Evolutionary conservation across 2,113 vertebrate species (phyloP).

Genomic region (Hepsetus odoe): DNA sequence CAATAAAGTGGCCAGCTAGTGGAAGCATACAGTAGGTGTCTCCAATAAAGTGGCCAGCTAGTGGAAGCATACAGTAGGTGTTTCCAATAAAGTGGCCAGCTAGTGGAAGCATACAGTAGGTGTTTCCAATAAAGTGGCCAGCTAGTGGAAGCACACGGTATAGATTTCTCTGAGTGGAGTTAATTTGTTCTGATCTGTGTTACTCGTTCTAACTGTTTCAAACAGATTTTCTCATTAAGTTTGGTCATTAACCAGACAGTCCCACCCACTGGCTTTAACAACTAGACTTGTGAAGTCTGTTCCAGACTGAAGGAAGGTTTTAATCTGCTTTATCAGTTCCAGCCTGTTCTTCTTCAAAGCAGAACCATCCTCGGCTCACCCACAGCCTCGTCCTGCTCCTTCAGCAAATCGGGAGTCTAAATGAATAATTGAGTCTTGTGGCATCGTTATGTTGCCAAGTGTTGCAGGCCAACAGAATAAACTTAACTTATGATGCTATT

Average conservation of each 20-base stretch:
- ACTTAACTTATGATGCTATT: not conserved
- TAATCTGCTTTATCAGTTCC: slow-evolving; percentile 22
- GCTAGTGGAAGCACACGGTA: too few species aligned
- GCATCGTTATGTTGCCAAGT: not conserved
- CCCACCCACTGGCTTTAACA: too few species aligned
- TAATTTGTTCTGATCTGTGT: not conserved
- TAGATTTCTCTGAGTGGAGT: too few species aligned
- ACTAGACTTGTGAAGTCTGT: slow-evolving; percentile 1
- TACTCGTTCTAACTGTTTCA: not conserved
- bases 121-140: not conserved
- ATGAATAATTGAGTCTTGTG: slow-evolving; percentile 12
- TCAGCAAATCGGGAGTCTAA: slow-evolving; percentile 1
- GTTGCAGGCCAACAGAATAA: not conserved
- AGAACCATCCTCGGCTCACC: not conserved
- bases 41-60: not conserved
- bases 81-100: not conserved
- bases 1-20: not conserved
- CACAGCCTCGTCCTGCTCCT: slow-evolving; percentile 2
- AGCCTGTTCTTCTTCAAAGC: slow-evolving; percentile 20
- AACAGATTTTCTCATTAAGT: not conserved
- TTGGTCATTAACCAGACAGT: not conserved
- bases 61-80: too few species aligned
- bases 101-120: too few species aligned
- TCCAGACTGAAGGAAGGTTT: slow-evolving; percentile 17
- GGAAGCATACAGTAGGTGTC: too few species aligned